Conservation (phyloP, 2,888 invertebrate species). For the Dendrolimus houi region DNA sequence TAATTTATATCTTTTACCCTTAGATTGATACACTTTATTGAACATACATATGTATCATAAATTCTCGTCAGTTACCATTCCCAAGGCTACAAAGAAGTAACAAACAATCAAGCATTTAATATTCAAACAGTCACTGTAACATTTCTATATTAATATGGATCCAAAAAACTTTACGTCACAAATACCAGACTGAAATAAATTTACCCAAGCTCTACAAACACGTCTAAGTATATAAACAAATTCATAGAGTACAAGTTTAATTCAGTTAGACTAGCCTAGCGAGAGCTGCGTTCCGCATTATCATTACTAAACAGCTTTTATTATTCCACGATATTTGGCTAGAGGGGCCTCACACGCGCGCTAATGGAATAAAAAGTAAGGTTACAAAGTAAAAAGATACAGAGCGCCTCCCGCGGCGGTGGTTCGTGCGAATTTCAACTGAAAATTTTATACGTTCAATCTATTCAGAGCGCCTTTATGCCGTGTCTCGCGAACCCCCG, state of each 20-base stretch:
- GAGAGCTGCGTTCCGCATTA: constrained; percentile 62
- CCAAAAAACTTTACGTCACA: too few relatives aligned
- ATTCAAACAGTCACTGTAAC: too few relatives aligned
- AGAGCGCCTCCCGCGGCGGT: constrained; percentile 67
- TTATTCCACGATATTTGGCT: constrained; percentile 74
- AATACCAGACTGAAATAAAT: too few relatives aligned
- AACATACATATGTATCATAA: too few relatives aligned
- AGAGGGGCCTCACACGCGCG: constrained; percentile 68
- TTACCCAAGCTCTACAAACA: too few relatives aligned
- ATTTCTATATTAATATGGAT: too few relatives aligned
- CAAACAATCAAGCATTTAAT: too few relatives aligned
- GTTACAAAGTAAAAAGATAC: constrained; percentile 75
- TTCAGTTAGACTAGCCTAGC: constrained; percentile 58
- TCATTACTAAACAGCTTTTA: constrained; percentile 75
- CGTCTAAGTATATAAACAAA: constrained; percentile 30
- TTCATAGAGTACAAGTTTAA: constrained; percentile 55
- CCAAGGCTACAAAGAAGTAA: too few relatives aligned
- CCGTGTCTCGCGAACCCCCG: constrained; percentile 65
- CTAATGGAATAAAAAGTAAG: constrained; percentile 77
- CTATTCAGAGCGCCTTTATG: constrained; percentile 73
- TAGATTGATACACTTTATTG: too few relatives aligned
- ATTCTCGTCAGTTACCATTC: too few relatives aligned
- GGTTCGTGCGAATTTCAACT: constrained; percentile 72
- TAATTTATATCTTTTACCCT: too few relatives aligned
- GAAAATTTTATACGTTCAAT: constrained; percentile 76